phyloP scores from a whole-genome alignment of 2,797 vertebrate species.

The Micrastur ruficollis region DNA sequence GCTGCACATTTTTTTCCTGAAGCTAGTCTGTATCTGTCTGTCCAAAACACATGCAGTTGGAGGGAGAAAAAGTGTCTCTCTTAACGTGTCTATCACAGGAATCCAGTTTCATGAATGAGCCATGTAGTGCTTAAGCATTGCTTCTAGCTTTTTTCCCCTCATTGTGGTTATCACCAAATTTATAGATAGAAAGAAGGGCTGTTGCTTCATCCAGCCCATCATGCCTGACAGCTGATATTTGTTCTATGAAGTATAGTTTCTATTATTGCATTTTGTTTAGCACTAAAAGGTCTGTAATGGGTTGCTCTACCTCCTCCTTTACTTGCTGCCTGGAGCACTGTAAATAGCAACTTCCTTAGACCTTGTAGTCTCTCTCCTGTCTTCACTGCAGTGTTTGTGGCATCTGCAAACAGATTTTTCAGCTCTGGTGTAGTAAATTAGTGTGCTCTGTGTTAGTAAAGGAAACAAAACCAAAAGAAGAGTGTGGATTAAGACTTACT shows the following conservation, averaged over 20 bases:
- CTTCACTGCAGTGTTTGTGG: not conserved
- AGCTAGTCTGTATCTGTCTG: not conserved
- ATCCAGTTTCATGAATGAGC: not conserved
- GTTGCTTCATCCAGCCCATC: not conserved
- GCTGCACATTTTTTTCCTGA: not conserved
- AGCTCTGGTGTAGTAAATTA: not conserved
- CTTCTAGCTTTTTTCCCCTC: not conserved
- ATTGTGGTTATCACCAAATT: not conserved
- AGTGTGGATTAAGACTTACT: not conserved
- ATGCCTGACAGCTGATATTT: not conserved
- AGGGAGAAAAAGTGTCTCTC: not conserved
- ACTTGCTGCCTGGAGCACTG: not conserved
- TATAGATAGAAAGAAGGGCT: not conserved
- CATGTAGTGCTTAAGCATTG: not conserved
- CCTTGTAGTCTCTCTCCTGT: not conserved
- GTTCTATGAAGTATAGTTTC: not conserved
- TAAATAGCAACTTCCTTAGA: not conserved
- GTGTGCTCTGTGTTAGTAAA: not conserved
- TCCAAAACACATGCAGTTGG: not conserved
- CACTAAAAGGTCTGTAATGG: not conserved
- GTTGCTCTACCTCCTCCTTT: not conserved
- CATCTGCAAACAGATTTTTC: not conserved
- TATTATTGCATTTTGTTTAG: not conserved
- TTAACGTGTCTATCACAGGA: not conserved
- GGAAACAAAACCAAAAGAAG: not conserved